Percentiles rank a stretch among this genome's conserved stretches.
Conservation (phyloP, 2,888 invertebrate species). For the Crepidodera aurea region DNA sequence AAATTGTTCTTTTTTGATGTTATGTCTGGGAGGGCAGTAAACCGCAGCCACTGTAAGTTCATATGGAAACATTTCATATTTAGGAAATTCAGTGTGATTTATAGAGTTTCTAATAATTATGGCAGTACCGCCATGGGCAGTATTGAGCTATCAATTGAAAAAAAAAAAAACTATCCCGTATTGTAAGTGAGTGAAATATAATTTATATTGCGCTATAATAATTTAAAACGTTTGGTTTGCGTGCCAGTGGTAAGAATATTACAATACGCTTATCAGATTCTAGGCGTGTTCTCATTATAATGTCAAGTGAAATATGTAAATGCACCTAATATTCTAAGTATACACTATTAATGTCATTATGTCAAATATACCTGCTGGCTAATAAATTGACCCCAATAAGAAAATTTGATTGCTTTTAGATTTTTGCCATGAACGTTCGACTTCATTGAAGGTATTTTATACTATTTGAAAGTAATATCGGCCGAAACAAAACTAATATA, state of each 20-base stretch:
- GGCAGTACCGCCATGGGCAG: too few relatives aligned
- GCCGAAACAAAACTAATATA: too few relatives aligned
- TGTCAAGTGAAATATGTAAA: constrained; percentile 35
- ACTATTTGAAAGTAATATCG: too few relatives aligned
- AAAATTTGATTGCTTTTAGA: not conserved
- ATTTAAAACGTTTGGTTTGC: constrained; percentile 25
- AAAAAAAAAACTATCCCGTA: too few relatives aligned
- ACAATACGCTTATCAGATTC: constrained; percentile 31
- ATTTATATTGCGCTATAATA: constrained; percentile 21
- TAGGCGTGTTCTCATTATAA: constrained; percentile 32
- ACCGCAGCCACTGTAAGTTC: too few relatives aligned
- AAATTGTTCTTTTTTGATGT: too few relatives aligned
- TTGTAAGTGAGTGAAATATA: constrained; percentile 5
- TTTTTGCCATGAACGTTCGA: not conserved
- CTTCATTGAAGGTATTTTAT: too few relatives aligned
- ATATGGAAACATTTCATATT: too few relatives aligned
- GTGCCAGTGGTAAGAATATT: constrained; percentile 26
- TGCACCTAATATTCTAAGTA: constrained; percentile 33
- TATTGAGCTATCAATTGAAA: too few relatives aligned
- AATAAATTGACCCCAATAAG: not conserved
- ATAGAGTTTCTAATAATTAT: too few relatives aligned
- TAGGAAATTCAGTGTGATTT: too few relatives aligned
- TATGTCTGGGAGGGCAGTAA: too few relatives aligned
- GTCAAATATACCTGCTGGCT: constrained; percentile 18
- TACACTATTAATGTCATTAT: constrained; percentile 32